Evolutionary conservation across 2,797 vertebrate species (phyloP).

Genomic region (Eospalax fontanierii): DNA sequence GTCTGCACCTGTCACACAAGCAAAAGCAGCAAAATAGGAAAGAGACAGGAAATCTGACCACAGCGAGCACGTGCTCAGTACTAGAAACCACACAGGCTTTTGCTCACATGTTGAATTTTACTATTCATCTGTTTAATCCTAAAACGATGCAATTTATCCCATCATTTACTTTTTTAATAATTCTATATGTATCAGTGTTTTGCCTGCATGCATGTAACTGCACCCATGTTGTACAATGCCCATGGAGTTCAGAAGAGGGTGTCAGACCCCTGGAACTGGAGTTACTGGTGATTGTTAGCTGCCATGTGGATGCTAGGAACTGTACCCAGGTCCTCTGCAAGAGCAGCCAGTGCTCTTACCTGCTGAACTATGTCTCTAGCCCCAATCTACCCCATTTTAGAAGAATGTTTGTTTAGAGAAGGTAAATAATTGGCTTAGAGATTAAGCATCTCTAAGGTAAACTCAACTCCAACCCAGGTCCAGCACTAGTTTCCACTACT

Average conservation of each 20-base stretch:
- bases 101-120: background rate
- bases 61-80: background rate
- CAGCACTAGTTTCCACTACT: background rate
- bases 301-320: no score
- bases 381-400: background rate
- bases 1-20: background rate
- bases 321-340: no score
- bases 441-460: background rate
- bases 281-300: no score
- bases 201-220: no score
- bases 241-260: no score
- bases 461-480: background rate
- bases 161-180: no score
- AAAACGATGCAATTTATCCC: background rate
- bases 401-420: background rate
- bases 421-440: conserved; percentile 24
- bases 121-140: background rate
- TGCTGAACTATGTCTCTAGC: no score
- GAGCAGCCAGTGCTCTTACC: no score
- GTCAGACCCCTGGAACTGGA: no score
- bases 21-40: background rate
- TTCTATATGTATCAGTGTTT: no score
- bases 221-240: no score
- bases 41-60: background rate
- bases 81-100: background rate